Conservation (phyloP, 2,888 invertebrate species). For the Cabera pusaria region DNA sequence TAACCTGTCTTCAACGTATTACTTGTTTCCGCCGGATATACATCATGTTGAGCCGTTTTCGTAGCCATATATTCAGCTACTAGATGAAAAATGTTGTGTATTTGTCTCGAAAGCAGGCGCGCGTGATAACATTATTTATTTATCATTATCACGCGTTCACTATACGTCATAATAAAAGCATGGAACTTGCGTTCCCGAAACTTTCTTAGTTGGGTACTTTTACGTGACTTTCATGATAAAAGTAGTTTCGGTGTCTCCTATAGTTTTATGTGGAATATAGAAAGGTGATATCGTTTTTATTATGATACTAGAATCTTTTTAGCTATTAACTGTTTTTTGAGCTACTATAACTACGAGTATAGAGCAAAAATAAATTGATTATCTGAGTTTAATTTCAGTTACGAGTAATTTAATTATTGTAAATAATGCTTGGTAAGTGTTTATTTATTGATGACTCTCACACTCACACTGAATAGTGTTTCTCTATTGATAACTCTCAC, state of each 20-base stretch:
- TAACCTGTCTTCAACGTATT: conserved; percentile 59
- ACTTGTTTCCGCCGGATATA: conserved; percentile 61
- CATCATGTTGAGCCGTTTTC: conserved; percentile 61
- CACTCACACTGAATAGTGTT: too few relatives aligned
- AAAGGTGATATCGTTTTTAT: too few relatives aligned
- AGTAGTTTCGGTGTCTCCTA: conserved; percentile 4
- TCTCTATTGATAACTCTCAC: too few relatives aligned
- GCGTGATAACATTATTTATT: conserved; percentile 26
- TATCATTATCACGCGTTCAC: conserved; percentile 29
- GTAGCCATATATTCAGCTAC: conserved; percentile 55
- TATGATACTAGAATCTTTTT: too few relatives aligned
- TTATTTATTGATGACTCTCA: too few relatives aligned
- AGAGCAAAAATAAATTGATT: too few relatives aligned
- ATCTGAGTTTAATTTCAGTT: too few relatives aligned
- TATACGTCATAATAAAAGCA: conserved; percentile 29
- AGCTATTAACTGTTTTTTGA: too few relatives aligned
- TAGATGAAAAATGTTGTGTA: conserved; percentile 51
- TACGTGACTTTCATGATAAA: conserved; percentile 29
- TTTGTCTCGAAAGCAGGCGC: conserved; percentile 38
- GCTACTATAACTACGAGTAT: too few relatives aligned
- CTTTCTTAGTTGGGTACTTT: conserved; percentile 24
- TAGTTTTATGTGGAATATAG: conserved; percentile 1
- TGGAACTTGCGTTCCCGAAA: conserved; percentile 20
- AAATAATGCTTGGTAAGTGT: too few relatives aligned
- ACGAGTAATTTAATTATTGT: too few relatives aligned